A percentile compares a stretch with the other conserved stretches of the same genome.
Conservation (phyloP, 2,113 vertebrate species). For the Urocolius indicus region DNA sequence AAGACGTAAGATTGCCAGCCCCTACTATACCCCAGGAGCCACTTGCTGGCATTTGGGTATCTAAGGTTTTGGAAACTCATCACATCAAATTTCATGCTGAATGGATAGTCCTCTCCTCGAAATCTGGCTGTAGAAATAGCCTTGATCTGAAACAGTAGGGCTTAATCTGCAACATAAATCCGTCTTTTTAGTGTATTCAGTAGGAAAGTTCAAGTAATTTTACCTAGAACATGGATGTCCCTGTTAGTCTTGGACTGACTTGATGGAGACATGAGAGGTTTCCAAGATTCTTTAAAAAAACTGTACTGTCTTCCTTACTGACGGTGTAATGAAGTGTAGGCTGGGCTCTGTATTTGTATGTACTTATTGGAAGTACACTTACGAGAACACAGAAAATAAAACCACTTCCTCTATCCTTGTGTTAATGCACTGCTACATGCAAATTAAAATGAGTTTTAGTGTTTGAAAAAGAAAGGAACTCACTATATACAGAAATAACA, state of each 20-base stretch:
- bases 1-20: not conserved
- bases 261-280: not conserved
- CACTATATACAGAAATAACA: not conserved
- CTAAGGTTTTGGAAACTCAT: not conserved
- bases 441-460: not conserved
- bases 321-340: not conserved
- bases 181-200: not conserved
- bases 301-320: not conserved
- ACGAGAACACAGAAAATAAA: slow-evolving; percentile 25
- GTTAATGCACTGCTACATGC: not conserved
- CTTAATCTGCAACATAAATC: not conserved
- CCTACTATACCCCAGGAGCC: not conserved
- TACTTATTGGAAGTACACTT: not conserved
- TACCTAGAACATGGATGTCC: not conserved
- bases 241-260: not conserved
- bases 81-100: not conserved
- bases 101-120: not conserved
- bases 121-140: not conserved
- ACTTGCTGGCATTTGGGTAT: not conserved
- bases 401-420: not conserved
- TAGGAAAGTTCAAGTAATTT: not conserved
- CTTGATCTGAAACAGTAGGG: not conserved
- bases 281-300: not conserved
- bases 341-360: not conserved
- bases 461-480: slow-evolving; percentile 28